Conservation (phyloP, 2,797 vertebrate species). For the Siniperca undulata region DNA sequence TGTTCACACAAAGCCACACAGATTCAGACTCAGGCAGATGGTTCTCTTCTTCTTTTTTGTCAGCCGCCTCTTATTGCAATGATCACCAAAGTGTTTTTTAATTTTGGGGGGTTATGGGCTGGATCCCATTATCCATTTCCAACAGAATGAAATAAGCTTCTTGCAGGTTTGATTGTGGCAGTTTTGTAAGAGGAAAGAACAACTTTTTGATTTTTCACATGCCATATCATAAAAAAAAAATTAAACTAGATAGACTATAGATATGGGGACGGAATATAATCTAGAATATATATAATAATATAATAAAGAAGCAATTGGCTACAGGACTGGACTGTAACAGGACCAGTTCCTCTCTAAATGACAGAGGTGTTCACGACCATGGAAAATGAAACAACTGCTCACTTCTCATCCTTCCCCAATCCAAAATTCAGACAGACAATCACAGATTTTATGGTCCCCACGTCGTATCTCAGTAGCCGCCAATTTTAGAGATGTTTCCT, state of each 20-base stretch:
- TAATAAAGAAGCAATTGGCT: neutral
- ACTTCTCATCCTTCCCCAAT: neutral
- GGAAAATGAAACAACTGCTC: neutral
- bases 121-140: neutral
- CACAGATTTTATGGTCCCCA: no score
- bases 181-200: neutral
- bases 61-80: constrained; percentile 8
- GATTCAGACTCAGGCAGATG: constrained; percentile 20
- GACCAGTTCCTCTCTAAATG: neutral
- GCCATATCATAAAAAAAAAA: no score
- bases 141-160: neutral
- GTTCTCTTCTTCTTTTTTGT: neutral
- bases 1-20: constrained; percentile 10
- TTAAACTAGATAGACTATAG: neutral
- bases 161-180: neutral
- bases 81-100: neutral
- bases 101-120: neutral
- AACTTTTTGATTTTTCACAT: neutral
- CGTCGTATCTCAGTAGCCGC: no score
- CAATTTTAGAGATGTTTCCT: neutral
- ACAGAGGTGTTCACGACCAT: neutral
- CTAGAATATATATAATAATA: neutral
- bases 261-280: neutral
- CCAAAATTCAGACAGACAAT: no score
- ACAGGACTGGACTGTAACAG: neutral